Conservation (phyloP, 1,140 invertebrate genomes). For the Phortica variegata region DNA sequence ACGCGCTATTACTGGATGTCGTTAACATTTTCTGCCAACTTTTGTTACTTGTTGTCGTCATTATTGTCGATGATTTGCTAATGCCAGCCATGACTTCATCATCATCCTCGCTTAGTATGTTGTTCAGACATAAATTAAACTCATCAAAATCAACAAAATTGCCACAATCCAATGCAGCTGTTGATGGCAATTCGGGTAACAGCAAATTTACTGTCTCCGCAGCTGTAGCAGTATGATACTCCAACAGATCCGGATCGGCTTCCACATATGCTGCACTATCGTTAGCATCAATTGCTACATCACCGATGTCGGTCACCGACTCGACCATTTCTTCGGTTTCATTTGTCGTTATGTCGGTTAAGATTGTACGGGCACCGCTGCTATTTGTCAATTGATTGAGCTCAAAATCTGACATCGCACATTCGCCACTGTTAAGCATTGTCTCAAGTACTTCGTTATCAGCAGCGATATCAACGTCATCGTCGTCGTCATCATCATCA, state of each 20-base stretch:
- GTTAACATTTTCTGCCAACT: slow-evolving; percentile 1
- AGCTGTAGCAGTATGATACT: slow-evolving; percentile 9
- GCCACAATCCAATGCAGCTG: slow-evolving; percentile 33
- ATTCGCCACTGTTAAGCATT: not conserved
- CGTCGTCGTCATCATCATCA: slow-evolving; percentile 14
- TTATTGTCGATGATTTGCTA: not conserved
- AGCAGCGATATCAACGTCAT: slow-evolving; percentile 1
- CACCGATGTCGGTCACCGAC: slow-evolving; percentile 18
- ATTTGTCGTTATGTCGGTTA: too few relatives aligned
- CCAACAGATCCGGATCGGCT: too few relatives aligned
- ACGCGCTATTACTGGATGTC: slow-evolving; percentile 14
- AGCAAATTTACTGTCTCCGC: slow-evolving; percentile 32
- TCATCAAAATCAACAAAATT: slow-evolving; percentile 54
- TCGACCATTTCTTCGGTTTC: too few relatives aligned
- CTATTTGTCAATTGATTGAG: too few relatives aligned
- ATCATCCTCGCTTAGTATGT: slow-evolving; percentile 44
- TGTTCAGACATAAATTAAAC: slow-evolving; percentile 48
- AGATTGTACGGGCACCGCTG: too few relatives aligned
- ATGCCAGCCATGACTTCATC: slow-evolving; percentile 16
- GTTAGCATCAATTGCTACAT: slow-evolving; percentile 7
- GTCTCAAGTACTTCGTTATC: too few relatives aligned
- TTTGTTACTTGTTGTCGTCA: not conserved
- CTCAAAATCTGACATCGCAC: not conserved
- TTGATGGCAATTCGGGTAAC: slow-evolving; percentile 33
- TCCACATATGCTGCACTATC: slow-evolving; percentile 22